Base-by-base conservation (phyloP, 2,888 invertebrate species). In the Xylota sylvarum region DNA sequence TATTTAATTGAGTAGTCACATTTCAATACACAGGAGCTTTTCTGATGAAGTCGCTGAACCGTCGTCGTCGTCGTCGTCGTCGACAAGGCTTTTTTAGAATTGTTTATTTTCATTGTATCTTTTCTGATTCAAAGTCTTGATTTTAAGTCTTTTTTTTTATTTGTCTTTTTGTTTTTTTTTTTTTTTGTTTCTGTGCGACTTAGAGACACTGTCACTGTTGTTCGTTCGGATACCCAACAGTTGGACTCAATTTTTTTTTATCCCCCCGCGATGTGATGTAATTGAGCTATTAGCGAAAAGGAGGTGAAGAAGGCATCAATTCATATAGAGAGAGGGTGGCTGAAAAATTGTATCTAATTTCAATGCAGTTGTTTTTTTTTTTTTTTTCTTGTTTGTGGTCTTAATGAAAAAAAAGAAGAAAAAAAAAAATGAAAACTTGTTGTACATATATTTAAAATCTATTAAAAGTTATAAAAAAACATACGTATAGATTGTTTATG, bases 281-380 rank as follows among this genome's bases (percentile, higher is more conserved):
- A 78, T 62, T 35, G 17, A 62, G n/a, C 60, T 37, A 32, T 19
- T 37, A 60, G 32, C 27, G 50, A 60, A 70, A 70, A 55, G 55
- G 55, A 52, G 67, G 67, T 76, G 56, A 35, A 70, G 50, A 62
- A 55, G 60, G 55, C 23, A 50, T 62, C 17, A 70, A 62, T 55
- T 78, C 58, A 40, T 65, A 19, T 10, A 30, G 40, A 78, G 74
- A 30, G 40, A 78, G 74, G 65, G 56, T 65, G 74, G 46, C 19
- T 43, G 67, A 5, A 55, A 56, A 23, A 70, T 67, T 12, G 7
- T 40, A 67, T 67, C 67, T 58, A 58, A 70, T 35, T 58, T 32
- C 56, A 30, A 56, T 55, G 55, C 70, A 55, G 7, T 12, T 55
- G n/a, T n/a, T n/a, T n/a, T n/a, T n/a, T n/a, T n/a, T n/a, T n/a